Conservation (phyloP, 2,797 vertebrate genomes). For the Enteromius treurensis region DNA sequence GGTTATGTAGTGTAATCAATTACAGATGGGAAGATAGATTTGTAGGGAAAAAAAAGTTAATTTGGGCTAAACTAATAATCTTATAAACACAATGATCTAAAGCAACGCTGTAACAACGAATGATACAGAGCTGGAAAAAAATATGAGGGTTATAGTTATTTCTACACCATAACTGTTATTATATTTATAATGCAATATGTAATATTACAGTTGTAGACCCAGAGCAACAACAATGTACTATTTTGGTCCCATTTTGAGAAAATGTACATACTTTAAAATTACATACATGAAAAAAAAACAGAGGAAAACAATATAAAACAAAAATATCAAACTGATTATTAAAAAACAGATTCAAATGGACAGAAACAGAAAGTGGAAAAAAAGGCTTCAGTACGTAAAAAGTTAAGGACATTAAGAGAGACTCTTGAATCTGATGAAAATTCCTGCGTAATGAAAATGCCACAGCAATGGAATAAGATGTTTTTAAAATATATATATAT, state of each 20-base stretch:
- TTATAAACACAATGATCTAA: neutral
- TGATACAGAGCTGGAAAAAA: neutral
- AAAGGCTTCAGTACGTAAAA: neutral
- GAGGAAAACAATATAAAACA: neutral
- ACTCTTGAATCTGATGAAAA: neutral
- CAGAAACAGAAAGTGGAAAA: neutral
- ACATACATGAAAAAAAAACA: neutral
- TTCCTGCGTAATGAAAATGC: neutral
- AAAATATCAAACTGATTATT: neutral
- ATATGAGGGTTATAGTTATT: neutral
- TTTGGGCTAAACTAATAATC: neutral
- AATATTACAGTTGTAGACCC: neutral
- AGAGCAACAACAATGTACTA: neutral
- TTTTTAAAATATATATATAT: neutral
- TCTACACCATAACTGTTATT: neutral
- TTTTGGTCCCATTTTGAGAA: neutral
- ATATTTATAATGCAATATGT: neutral
- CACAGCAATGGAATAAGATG: neutral
- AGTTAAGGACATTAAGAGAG: neutral
- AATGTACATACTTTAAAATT: neutral
- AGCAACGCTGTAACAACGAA: neutral
- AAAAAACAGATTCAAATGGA: neutral
- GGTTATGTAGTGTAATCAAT: slow-evolving; percentile 50
- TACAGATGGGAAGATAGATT: slow-evolving; percentile 51
- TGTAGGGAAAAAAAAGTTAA: slow-evolving; percentile 10